phyloP scores from a whole-genome alignment of 1,140 invertebrate species.

The Sminthurinus signatus region DNA sequence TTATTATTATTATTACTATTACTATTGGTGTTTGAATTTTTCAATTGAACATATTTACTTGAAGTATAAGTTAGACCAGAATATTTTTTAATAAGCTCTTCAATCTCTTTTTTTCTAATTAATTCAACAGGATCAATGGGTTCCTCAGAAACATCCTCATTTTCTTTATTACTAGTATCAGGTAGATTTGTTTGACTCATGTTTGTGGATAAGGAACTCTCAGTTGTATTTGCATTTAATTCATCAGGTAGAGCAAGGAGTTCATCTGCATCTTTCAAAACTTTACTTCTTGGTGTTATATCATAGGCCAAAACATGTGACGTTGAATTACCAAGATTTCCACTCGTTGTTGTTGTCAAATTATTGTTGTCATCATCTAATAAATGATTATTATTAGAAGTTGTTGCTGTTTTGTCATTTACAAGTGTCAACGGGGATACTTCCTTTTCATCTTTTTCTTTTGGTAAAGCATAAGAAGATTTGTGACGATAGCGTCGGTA shows the following conservation, averaged over 20 bases:
- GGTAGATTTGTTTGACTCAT: no score
- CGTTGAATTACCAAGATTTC: neutral
- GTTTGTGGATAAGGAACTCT: neutral
- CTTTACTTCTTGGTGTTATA: constrained; percentile 24
- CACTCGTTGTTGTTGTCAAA: neutral
- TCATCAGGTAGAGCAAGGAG: constrained; percentile 16
- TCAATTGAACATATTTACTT: constrained; percentile 36
- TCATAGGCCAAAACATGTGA: constrained; percentile 40
- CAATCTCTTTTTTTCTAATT: constrained; percentile 38
- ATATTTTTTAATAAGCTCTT: constrained; percentile 41
- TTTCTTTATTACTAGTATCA: constrained; percentile 4
- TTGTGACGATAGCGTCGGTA: constrained; percentile 36
- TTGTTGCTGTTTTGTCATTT: constrained; percentile 15
- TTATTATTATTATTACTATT: constrained; percentile 11
- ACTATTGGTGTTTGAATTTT: constrained; percentile 12
- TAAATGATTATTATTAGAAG: neutral
- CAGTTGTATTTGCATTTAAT: neutral
- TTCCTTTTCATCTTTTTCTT: constrained; percentile 29
- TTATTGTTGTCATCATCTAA: constrained; percentile 11
- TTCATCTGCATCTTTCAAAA: constrained; percentile 27
- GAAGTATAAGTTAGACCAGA: constrained; percentile 36
- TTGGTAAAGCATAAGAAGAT: constrained; percentile 33
- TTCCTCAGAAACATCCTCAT: constrained; percentile 14
- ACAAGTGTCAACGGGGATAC: constrained; percentile 30
- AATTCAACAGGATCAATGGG: constrained; percentile 26